Base-by-base conservation (phyloP, 1,140 invertebrate genomes). In the Macrotrachela quadricornifera region DNA sequence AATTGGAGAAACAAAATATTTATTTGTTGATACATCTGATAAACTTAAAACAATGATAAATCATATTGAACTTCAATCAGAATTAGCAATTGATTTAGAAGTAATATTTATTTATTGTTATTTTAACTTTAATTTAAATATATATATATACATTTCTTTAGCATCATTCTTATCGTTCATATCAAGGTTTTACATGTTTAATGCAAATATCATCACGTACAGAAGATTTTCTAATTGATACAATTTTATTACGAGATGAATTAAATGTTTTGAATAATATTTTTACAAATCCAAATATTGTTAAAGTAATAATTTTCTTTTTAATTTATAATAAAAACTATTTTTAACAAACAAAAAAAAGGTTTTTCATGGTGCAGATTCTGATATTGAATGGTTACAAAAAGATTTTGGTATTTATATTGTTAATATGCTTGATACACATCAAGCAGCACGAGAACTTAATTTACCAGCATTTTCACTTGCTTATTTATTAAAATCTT, bases 341-440 rank as follows among this genome's bases (percentile, higher is more conserved):
- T n/a, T n/a, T n/a, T n/a, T n/a, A n/a, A n/a, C n/a, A n/a, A n/a
- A 8, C 21, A 4, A 30, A 30, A 4, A 8, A 30, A 30, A 30
- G 21, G 21, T 30, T 3, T 82, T 97, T 60, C 92, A 97, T 66
- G 91, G 91, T 42, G 82, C 84, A 0, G 79, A 87, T 53, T 73
- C 63, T 45, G 92, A 99, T 66, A 76, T 97, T 38, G 68, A 79
- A 17, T 97, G 92, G 92, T 70, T 99, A 17, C 92, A 97, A 66
- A 75, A 85, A 46, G 92, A 99, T 73, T 79, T 96, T 51, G 83
- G 85, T 0, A 59, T 97, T 0, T 97, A 97, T 64, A 66, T 97
- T n/a, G 87, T 97, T 0, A 92, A 94, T 61, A 80, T 97, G 78
- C 95, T 97, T 68, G 92, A 99, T 64, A 97, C 91, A 0, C 77